phyloP scores from a whole-genome alignment of 2,797 vertebrate species.

The Urophycis tenuis region DNA sequence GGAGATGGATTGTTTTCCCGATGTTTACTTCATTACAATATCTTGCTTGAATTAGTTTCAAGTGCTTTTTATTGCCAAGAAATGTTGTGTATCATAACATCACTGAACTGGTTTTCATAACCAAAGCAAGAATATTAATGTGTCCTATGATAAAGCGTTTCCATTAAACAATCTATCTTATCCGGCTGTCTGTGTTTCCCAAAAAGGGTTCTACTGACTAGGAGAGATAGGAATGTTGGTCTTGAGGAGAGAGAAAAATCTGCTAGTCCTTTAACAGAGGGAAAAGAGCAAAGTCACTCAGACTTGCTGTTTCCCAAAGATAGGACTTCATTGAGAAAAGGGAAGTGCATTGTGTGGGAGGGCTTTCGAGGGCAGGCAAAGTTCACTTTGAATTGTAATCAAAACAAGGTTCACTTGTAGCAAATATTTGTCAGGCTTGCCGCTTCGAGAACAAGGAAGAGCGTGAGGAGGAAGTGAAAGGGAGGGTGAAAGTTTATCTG shows the following conservation, averaged over 20 bases:
- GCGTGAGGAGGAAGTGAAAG: no score
- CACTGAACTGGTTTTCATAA: not conserved
- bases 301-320: not conserved
- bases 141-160: not conserved
- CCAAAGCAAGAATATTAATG: not conserved
- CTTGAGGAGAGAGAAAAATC: not conserved
- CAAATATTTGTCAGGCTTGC: not conserved
- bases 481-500: no score
- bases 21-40: not conserved
- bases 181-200: not conserved
- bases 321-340: not conserved
- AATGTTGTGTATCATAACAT: not conserved
- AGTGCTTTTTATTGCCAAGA: not conserved
- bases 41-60: not conserved
- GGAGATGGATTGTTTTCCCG: not conserved
- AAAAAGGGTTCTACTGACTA: no score
- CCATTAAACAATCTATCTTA: not conserved
- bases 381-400: not conserved
- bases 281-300: not conserved
- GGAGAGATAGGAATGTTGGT: not conserved
- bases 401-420: not conserved
- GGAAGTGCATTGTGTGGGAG: slow-evolving; percentile 1
- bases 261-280: not conserved
- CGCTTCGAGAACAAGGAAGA: not conserved
- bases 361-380: not conserved